Conservation (phyloP, 2,113 vertebrate species). For the Nanger granti region DNA sequence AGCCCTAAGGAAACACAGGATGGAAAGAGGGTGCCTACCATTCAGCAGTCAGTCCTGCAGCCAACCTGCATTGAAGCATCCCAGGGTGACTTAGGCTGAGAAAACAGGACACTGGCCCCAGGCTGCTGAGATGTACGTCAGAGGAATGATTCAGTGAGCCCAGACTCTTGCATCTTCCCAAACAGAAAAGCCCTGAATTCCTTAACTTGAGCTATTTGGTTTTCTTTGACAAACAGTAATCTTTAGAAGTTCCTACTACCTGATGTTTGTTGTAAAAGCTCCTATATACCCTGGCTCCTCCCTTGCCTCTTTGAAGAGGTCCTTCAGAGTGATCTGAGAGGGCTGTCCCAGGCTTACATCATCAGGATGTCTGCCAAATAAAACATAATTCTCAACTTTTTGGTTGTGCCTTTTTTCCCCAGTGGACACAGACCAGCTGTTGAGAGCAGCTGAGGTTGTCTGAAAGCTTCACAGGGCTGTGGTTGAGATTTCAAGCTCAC, state of each 20-base stretch:
- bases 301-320: background rate
- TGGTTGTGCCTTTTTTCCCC: no score
- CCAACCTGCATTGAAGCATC: background rate
- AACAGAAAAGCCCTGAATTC: background rate
- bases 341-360: background rate
- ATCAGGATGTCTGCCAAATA: background rate
- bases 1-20: background rate
- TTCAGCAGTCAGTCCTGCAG: background rate
- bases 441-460: rapidly evolving
- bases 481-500: background rate
- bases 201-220: background rate
- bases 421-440: background rate
- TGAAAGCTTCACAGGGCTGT: background rate
- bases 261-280: background rate
- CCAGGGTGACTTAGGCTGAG: background rate
- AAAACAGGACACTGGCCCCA: background rate
- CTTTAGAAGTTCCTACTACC: background rate
- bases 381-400: background rate
- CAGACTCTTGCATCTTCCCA: background rate
- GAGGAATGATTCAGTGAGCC: background rate
- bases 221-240: background rate
- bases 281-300: background rate
- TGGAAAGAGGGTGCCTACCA: background rate
- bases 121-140: background rate
- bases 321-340: background rate